A percentile compares a stretch with the other conserved stretches of the same genome.
phyloP scores from a whole-genome alignment of 2,888 invertebrate species.

The Hipparchia semele region DNA sequence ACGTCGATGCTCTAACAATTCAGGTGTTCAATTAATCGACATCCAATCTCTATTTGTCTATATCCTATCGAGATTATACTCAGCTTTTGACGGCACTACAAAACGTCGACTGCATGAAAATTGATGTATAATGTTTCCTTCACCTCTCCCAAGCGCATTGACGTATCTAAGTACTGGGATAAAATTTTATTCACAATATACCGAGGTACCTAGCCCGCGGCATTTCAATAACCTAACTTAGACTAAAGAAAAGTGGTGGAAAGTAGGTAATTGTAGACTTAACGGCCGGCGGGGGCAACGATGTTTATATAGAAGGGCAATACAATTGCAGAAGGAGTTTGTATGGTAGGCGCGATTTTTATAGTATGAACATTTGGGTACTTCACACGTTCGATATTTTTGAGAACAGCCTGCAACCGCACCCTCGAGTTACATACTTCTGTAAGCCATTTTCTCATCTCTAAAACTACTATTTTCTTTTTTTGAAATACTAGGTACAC shows the following conservation, averaged over 20 bases:
- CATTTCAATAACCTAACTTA: slow-evolving; percentile 11
- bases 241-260: background rate
- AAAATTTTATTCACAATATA: background rate
- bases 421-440: too few species aligned
- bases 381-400: too few species aligned
- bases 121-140: slow-evolving; percentile 21
- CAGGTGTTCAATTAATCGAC: slow-evolving; percentile 2
- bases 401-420: too few species aligned
- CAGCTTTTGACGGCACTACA: background rate
- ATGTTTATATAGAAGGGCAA: too few species aligned
- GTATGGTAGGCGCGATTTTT: too few species aligned
- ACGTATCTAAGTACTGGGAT: slow-evolving; percentile 5
- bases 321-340: too few species aligned
- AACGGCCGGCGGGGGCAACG: too few species aligned
- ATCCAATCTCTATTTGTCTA: slow-evolving; percentile 7
- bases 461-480: too few species aligned
- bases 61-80: background rate
- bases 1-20: background rate
- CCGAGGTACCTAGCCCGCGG: slow-evolving; percentile 12
- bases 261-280: too few species aligned
- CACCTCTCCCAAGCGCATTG: slow-evolving; percentile 16
- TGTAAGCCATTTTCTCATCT: too few species aligned
- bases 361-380: too few species aligned
- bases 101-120: slow-evolving; percentile 20
- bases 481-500: too few species aligned